Base-by-base conservation (phyloP, 2,888 invertebrate genomes). In the Resseliella maxima region DNA sequence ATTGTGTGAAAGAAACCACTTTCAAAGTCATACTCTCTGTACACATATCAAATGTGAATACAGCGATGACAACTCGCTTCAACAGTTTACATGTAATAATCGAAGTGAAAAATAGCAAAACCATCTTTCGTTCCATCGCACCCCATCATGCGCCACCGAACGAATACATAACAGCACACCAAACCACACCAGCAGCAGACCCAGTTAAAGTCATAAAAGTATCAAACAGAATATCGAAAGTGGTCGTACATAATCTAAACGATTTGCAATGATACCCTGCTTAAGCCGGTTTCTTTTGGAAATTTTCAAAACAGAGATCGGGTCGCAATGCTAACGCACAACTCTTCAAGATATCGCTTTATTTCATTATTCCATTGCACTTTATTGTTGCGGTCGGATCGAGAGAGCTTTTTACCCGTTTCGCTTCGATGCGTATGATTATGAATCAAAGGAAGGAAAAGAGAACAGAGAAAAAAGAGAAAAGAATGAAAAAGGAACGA, bases 231-330 rank as follows among this genome's bases (percentile, higher is more conserved):
- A 59, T 59, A 59, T 59, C 59, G 59, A 59, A 59, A 59, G 24
- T 59, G 59, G 59, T 59, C 59, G 59, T 59, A 24, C 72, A 72
- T 72, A 72, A 72, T 72, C 72, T 72, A 72, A 72, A 72, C 31
- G 72, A 15, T 72, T 31, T 72, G 72, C 31, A 72, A 72, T 72
- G 72, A 72, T 59, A 31, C 31, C 35, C 5, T 18, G 72, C 72
- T 31, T 72, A 72, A 72, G 72, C 31, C 31, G 72, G 5, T 59
- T 59, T n/a, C 18, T 24, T 59, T 24, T 12, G 59, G 24, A 24
- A 59, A n/a, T 24, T 59, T n/a, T 59, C 12, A 2, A 50, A 50
- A 2, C 21, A 50, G 2, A 21, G 15, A 8, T 8, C n/a, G 15
- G 50, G 21, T 59, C 59, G 24, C n/a, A 59, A 59, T 50, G 46